A percentile compares a stretch with the other conserved stretches of the same genome.
These are phyloP conservation scores for Bujurquina vittata DNA, from an alignment of 2,113 vertebrate species.

Conservation along the genomic window DNA sequence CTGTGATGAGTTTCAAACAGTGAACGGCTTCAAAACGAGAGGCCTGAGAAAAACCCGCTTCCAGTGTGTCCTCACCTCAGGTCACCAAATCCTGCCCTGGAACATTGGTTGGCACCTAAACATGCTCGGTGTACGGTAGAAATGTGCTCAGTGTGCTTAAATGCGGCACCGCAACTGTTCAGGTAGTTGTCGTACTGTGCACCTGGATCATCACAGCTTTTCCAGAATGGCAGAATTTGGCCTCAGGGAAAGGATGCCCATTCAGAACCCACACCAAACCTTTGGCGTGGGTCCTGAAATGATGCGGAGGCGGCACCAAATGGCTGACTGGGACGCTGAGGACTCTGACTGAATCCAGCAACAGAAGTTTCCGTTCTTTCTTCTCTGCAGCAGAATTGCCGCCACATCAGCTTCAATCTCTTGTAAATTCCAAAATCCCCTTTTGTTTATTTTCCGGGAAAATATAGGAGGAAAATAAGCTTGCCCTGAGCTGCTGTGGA, in stretches of 20 bases:
- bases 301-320: neutral
- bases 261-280: too few relatives aligned
- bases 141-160: neutral
- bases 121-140: too few relatives aligned
- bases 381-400: neutral
- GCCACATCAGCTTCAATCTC: neutral
- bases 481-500: neutral
- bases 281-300: neutral
- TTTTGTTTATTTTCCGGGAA: neutral
- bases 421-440: neutral
- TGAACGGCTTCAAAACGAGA: neutral
- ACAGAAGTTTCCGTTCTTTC: neutral
- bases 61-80: neutral
- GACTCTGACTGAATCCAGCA: neutral
- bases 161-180: too few relatives aligned
- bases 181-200: too few relatives aligned
- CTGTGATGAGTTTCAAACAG: neutral
- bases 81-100: neutral
- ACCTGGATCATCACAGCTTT: neutral
- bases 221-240: neutral
- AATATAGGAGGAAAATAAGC: neutral
- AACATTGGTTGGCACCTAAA: neutral
- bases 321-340: too few relatives aligned
- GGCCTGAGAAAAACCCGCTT: neutral
- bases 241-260: neutral